Conservation (phyloP, 2,797 vertebrate species). For the Telmatherina bonti region DNA sequence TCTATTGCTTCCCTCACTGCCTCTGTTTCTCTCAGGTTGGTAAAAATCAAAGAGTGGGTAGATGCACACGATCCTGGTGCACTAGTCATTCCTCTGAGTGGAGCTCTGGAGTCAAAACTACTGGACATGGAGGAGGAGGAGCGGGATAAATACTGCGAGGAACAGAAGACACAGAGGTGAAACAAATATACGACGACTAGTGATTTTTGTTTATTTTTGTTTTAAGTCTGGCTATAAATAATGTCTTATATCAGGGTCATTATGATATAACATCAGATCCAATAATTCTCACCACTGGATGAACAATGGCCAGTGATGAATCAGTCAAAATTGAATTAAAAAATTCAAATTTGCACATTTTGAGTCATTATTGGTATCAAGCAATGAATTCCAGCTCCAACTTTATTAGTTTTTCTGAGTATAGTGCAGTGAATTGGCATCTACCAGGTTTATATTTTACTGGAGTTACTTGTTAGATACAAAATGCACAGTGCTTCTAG, state of each 20-base stretch:
- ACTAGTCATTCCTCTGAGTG: conserved; percentile 97
- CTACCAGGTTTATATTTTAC: not conserved
- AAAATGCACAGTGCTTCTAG: not conserved
- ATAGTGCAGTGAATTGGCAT: not conserved
- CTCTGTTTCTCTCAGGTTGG: conserved; percentile 90
- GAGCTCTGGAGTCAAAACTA: conserved; percentile 93
- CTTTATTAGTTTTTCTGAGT: not conserved
- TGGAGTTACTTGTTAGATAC: not conserved
- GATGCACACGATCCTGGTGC: conserved; percentile 95
- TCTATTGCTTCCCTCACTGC: conserved; percentile 22
- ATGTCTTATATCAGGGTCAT: not conserved
- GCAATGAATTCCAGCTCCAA: not conserved
- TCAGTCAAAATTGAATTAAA: not conserved
- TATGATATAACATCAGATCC: not conserved
- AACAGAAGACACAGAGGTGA: conserved; percentile 98
- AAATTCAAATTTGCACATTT: not conserved
- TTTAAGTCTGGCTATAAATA: not conserved
- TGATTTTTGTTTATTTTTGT: not conserved
- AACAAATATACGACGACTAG: conserved; percentile 51
- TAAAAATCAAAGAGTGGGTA: conserved; percentile 99
- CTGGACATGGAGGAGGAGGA: conserved; percentile 97
- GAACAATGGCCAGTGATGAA: not conserved
- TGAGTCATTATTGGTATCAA: not conserved
- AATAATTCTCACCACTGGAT: not conserved
- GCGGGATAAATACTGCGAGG: conserved; percentile 94